Evolutionary conservation across 1,140 invertebrate genomes (phyloP), one percentile per base, ranked within the genome.

Genomic region (Microplitis mediator): DNA sequence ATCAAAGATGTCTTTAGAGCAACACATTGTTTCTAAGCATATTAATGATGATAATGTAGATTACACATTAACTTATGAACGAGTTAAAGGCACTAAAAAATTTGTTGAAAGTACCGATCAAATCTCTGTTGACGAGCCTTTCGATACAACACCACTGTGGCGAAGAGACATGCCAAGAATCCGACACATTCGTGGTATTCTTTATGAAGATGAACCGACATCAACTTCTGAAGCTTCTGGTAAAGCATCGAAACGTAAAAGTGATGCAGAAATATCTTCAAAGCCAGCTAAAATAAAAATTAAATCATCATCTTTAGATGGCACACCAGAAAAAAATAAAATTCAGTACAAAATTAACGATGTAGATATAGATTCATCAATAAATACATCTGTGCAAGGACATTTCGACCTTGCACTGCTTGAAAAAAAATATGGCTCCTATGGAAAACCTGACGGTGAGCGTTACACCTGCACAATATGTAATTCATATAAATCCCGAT

Each of bases 141-240:
- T 89, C 68, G 88, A 89, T 66, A 90, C 88, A 0, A 89, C 89
- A n/a, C 90, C 90, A 0, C 77, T 91, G 9, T 91, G 91, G 91
- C 85, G 86, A 23, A 81, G 90, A 14, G 86, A 88, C 66, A 86
- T 86, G 82, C 85, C 87, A 0, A 79, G 89, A 61, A 85, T 91
- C 3, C 84, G 89, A 36, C 90, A 91, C 71, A 91, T 92, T 75
- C 83, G 90, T 5, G 90, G 90, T 14, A 90, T 90, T 72, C 80
- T 90, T 34, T 80, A 90, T 45, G 89, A 90, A n/a, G 72, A 71
- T 3, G 75, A 79, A 39, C 73, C 14, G 11, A 62, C 52, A 5
- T 23, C 34, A 8, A 16, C 34, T 9, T 66, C 60, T 3, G 79
- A 77, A 51, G 64, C 68, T 8, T 72, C 75, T n/a, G n/a, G 34